Evolutionary conservation across 2,888 invertebrate species (phyloP), one percentile per base, ranked within the genome.

Genomic region (Anarsia innoxiella): DNA sequence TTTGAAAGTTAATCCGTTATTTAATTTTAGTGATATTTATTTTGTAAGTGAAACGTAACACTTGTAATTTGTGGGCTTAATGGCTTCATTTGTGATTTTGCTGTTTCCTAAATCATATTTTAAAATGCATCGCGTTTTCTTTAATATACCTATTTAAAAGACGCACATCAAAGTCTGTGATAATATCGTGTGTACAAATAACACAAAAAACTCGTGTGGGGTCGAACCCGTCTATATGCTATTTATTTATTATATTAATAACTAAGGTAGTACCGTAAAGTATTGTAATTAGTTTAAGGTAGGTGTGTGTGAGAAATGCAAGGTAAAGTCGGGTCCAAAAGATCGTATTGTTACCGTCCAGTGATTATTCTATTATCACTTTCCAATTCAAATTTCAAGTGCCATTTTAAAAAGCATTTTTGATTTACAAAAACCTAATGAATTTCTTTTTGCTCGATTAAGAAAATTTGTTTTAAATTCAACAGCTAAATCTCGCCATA

Each of bases 151-250:
- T n/a, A n/a, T n/a, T n/a, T 45, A 53, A 56, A 50, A 66, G 56
- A 64, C 74, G 78, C 79, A 79, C 80, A 83, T 80, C 76, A 77
- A 62, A 60, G 83, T 83, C 83, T 83, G 83, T 83, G 83, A 84
- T 79, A 79, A 65, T 58, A 61, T 57, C 59, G 55, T 65, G 64
- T 69, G 64, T 70, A 49, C 48, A 41, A 25, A 4, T 4, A 2
- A 42, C 47, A 46, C 52, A 42, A 33, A 45, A 53, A 71, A 66
- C 70, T 74, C 64, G 64, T 61, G 61, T 73, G 69, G 65, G 62
- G 61, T 59, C 61, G 62, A 61, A 42, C 52, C 48, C 49, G 50
- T 59, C 48, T 60, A 62, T 56, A 56, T 49, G 60, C 51, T 55
- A 58, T 52, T 57, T 53, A 56, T 59, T 59, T 57, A 56, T 46